Evolutionary conservation across 35 echinoderm and acorn worm genomes (phyloP).

Genomic region (Lytechinus variegatus): DNA sequence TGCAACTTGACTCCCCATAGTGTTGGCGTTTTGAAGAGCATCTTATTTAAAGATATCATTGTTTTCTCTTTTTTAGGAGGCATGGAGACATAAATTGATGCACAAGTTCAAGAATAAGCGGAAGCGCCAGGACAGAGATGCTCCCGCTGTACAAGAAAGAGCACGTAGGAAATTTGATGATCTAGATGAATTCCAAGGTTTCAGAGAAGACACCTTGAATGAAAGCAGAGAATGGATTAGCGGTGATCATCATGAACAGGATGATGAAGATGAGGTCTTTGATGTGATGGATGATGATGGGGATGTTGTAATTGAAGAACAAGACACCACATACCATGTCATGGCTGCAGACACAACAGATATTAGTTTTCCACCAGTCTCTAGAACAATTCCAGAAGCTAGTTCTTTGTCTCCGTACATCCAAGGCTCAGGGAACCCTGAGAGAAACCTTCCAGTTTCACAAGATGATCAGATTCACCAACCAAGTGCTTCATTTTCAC

Average conservation of each 20-base stretch:
- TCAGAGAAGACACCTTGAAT: background rate
- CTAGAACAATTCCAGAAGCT: background rate
- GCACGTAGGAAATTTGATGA: background rate
- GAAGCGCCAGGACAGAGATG: background rate
- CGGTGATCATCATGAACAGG: background rate
- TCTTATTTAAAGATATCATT: background rate
- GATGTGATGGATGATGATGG: background rate
- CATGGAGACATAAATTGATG: conserved; percentile 37
- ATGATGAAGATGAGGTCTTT: background rate
- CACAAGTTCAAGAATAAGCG: conserved; percentile 43
- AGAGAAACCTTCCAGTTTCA: background rate
- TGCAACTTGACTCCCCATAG: too few relatives aligned
- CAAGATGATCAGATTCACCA: background rate
- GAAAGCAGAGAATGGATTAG: background rate
- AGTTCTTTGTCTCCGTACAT: background rate
- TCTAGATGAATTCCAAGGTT: background rate
- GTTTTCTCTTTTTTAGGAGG: background rate
- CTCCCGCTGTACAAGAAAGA: background rate
- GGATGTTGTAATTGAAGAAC: background rate
- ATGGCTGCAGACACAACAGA: conserved; percentile 21
- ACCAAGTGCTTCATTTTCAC: background rate
- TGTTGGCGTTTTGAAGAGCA: background rate
- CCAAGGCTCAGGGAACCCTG: background rate
- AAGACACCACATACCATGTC: background rate
- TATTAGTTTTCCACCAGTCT: background rate